Evolutionary conservation across 2,888 invertebrate species (phyloP), one percentile per base, ranked within the genome.

Genomic region (Pimpla rufipes): DNA sequence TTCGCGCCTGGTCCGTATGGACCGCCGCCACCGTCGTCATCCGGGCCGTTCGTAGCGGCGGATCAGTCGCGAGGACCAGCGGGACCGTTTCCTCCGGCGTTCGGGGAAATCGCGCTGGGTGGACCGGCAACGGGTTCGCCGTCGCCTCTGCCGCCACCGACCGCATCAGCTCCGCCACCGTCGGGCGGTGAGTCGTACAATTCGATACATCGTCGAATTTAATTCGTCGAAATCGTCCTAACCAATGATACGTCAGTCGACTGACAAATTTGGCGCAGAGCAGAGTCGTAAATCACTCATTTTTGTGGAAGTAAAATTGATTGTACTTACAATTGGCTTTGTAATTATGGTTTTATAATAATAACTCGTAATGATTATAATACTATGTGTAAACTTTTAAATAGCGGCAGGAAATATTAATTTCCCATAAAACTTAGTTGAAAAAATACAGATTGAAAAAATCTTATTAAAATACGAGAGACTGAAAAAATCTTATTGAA

Each of bases 1-100:
- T 75, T 80, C 16, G 42, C 85, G 5, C 84, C 81, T 55, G 85
- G 82, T 79, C 84, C 42, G 11, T 83, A 84, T 52, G 83, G 66
- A 59, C 47, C 76, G 42, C 42, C 86, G 42, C 42, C 86, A 50
- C 67, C 73, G 11, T 81, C 85, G 18, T 62, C 85, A 29, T 57
- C 78, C 10, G 66, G 81, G 42, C 37, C 86, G 62, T 85, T 86
- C 18, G 57, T 85, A 84, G 40, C 76, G 62, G 45, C 37, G 37
- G 55, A 80, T 40, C 76, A 18, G 55, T 16, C 75, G 10, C 75
- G 55, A 10, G 75, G 79, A 11, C 6, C 29, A 23, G 45, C 70
- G 40, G 79, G 57, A 35, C 68, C 59, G 40, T 35, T 57, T 79
- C 21, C 73, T 10, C 68, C 55, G 68, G 80, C 71, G 21, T 80